phyloP scores from a whole-genome alignment of 1,140 invertebrate genomes.

The Trachymyrmex septentrionalis region DNA sequence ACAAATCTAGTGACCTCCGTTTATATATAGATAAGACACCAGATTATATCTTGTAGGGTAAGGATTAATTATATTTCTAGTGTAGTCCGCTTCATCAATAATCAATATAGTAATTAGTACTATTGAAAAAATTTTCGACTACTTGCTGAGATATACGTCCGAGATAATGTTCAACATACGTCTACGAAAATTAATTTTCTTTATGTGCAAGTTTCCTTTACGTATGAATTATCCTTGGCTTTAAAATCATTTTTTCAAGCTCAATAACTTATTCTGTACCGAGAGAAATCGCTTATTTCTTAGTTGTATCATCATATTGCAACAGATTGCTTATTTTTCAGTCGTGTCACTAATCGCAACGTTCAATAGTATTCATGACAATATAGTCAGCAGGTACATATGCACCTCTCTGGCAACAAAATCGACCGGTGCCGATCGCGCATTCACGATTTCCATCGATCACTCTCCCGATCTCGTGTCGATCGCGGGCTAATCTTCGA shows the following conservation, averaged over 20 bases:
- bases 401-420: conserved; percentile 26
- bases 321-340: neutral
- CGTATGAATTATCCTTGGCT: neutral
- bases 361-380: neutral
- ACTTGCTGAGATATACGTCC: neutral
- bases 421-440: conserved; percentile 9
- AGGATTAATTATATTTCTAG: neutral
- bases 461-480: conserved; percentile 62
- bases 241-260: neutral
- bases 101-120: neutral
- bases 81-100: no score
- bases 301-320: neutral
- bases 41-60: no score
- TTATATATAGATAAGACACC: no score
- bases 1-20: no score
- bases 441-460: conserved; percentile 73
- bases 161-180: no score
- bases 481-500: conserved; percentile 71
- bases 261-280: neutral
- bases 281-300: neutral
- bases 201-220: neutral
- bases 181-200: neutral
- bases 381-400: conserved; percentile 15
- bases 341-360: conserved; percentile 4
- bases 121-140: neutral